Evolutionary conservation across 2,888 invertebrate genomes (phyloP).

Genomic region (Pristionchus japonicus): DNA sequence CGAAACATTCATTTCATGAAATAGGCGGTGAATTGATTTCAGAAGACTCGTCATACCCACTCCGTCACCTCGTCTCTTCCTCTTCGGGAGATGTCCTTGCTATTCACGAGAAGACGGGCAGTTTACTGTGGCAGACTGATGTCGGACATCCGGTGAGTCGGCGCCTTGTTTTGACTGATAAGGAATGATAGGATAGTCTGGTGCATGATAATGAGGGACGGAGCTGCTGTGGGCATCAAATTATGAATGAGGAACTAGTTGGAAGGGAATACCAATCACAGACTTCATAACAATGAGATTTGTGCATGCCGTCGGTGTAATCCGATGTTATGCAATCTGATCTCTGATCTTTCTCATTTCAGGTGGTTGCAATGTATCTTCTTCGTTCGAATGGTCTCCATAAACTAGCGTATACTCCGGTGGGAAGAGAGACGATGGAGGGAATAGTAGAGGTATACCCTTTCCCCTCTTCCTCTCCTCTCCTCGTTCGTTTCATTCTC

Average conservation of each 20-base stretch:
- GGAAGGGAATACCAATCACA: not conserved
- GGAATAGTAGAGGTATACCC: constrained; percentile 61
- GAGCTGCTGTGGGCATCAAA: not conserved
- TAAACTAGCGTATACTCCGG: constrained; percentile 74
- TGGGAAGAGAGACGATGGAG: constrained; percentile 75
- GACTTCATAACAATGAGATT: not conserved
- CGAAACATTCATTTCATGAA: no score
- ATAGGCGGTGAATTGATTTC: no score
- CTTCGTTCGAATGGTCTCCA: constrained; percentile 76
- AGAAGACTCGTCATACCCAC: constrained; percentile 68
- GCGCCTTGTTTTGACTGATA: not conserved
- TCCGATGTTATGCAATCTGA: constrained; percentile 77
- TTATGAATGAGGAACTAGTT: not conserved
- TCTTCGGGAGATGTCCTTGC: constrained; percentile 68
- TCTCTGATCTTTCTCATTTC: constrained; percentile 79
- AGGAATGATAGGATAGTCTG: not conserved
- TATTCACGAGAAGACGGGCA: constrained; percentile 64
- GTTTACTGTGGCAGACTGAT: constrained; percentile 86
- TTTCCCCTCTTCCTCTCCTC: constrained; percentile 3
- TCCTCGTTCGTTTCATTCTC: not conserved
- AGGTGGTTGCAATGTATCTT: constrained; percentile 85
- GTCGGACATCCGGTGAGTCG: constrained; percentile 82
- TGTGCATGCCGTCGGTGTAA: not conserved
- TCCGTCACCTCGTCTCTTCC: constrained; percentile 76
- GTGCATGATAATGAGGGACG: not conserved